Conservation (phyloP, 2,113 vertebrate genomes). For the Chaetorhynchus papuensis region DNA sequence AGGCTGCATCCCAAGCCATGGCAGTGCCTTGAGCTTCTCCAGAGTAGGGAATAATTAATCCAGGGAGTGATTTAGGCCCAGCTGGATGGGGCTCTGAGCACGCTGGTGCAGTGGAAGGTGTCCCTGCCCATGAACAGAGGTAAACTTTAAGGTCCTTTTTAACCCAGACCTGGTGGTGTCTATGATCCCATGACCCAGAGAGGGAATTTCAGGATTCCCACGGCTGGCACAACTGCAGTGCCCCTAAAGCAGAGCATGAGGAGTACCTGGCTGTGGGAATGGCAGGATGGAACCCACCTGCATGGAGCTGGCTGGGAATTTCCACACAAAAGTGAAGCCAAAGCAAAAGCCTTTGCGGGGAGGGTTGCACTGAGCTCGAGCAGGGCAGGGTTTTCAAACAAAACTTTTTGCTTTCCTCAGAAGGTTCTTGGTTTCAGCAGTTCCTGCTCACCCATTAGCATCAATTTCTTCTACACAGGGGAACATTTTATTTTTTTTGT, state of each 20-base stretch:
- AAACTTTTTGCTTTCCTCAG: not conserved
- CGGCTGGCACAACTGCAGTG: not conserved
- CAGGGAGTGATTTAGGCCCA: not conserved
- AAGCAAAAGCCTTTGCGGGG: not conserved
- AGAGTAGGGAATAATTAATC: not conserved
- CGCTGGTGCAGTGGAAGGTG: not conserved
- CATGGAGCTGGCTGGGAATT: not conserved
- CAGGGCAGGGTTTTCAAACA: not conserved
- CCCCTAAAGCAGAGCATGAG: not conserved
- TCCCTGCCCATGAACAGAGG: not conserved
- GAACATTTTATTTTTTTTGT: not conserved
- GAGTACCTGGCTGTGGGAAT: not conserved
- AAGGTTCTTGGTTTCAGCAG: not conserved
- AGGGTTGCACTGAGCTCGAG: rapidly evolving
- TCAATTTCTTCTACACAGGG: not conserved
- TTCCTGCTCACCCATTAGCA: not conserved
- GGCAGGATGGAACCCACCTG: not conserved
- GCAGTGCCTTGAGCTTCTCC: not conserved
- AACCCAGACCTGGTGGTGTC: not conserved
- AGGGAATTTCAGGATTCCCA: not conserved
- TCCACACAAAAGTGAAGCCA: not conserved
- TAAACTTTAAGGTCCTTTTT: not conserved
- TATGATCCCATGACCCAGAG: not conserved
- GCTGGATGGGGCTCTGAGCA: not conserved
- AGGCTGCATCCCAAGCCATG: not conserved